phyloP scores from a whole-genome alignment of 2,888 invertebrate species.

The Tetranychus truncatus region DNA sequence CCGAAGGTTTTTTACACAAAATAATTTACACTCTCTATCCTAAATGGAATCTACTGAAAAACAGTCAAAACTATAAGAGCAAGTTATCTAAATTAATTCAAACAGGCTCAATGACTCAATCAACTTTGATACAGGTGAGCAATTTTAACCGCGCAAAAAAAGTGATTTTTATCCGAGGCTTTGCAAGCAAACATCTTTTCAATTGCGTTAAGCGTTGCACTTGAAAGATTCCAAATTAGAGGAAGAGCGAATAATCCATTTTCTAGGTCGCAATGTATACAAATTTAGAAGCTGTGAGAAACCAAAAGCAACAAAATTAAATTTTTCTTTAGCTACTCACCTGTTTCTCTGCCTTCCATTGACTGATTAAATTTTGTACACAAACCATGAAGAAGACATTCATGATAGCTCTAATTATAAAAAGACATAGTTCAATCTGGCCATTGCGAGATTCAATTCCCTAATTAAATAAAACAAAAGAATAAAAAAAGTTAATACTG shows the following conservation, averaged over 20 bases:
- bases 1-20: no score
- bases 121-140: neutral
- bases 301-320: neutral
- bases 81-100: neutral
- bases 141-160: neutral
- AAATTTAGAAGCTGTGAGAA: neutral
- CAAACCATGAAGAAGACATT: conserved; percentile 13
- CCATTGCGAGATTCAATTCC: conserved; percentile 14
- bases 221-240: no score
- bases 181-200: no score
- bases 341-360: conserved; percentile 14
- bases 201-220: no score
- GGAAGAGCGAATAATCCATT: no score
- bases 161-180: neutral
- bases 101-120: neutral
- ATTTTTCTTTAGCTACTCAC: neutral
- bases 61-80: no score
- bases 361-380: conserved; percentile 13
- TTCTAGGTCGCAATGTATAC: no score
- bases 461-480: neutral
- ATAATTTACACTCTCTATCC: no score
- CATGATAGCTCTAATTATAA: conserved; percentile 11
- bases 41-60: no score
- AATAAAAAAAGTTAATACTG: neutral
- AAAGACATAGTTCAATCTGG: conserved; percentile 15